Evolutionary conservation across 2,113 vertebrate species (phyloP).

Genomic region (Crocuta crocuta): DNA sequence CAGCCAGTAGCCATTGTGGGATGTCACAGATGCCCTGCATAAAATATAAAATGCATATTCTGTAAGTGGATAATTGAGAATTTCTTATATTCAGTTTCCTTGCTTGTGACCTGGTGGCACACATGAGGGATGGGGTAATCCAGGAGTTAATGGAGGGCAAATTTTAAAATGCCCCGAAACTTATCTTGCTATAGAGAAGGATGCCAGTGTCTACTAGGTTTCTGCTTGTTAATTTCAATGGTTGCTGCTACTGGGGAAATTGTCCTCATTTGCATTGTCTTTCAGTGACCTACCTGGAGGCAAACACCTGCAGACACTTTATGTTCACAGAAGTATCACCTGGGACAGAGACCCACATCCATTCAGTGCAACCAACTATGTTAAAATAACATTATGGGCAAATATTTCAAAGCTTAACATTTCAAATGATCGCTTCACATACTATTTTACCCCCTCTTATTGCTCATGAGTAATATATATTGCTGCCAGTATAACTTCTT

Average conservation of each 20-base stretch:
- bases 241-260: conserved; percentile 70
- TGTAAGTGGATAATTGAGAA: conserved; percentile 71
- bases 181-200: conserved; percentile 61
- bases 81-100: conserved; percentile 42
- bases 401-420: conserved; percentile 82
- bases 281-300: conserved; percentile 84
- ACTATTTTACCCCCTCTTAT: conserved; percentile 51
- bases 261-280: conserved; percentile 83
- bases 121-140: conserved; percentile 58
- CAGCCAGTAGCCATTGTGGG: background rate
- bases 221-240: conserved; percentile 82
- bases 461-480: conserved; percentile 71
- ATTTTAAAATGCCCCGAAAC: conserved; percentile 77
- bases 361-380: conserved; percentile 78
- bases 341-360: conserved; percentile 79
- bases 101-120: conserved; percentile 53
- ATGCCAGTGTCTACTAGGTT: conserved; percentile 64
- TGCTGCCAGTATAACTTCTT: conserved; percentile 66
- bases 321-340: conserved; percentile 77
- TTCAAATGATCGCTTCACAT: conserved; percentile 56
- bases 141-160: conserved; percentile 78
- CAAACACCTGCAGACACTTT: conserved; percentile 81
- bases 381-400: conserved; percentile 80
- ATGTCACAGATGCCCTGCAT: background rate
- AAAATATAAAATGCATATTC: conserved; percentile 51